Conservation (phyloP, 2,888 invertebrate species). For the Pimpla rufipes region DNA sequence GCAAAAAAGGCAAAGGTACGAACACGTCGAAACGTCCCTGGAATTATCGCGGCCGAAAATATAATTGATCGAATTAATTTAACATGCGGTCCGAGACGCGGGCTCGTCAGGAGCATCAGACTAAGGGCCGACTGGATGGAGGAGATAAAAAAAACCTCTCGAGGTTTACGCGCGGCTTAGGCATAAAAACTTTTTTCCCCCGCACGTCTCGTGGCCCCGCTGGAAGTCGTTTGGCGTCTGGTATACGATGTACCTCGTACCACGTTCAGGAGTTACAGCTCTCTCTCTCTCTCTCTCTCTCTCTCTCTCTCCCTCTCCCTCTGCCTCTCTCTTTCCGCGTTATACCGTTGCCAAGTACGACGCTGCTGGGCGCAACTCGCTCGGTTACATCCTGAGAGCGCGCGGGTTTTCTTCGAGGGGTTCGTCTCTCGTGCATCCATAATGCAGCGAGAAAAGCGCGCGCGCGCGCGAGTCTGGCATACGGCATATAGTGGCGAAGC, state of each 20-base stretch:
- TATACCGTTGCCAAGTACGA: slow-evolving; percentile 51
- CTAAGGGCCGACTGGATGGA: not conserved
- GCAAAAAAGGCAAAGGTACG: not conserved
- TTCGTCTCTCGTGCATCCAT: slow-evolving; percentile 74
- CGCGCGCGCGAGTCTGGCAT: slow-evolving; percentile 74
- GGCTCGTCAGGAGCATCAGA: not conserved
- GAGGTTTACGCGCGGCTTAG: not conserved
- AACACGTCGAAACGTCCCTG: not conserved
- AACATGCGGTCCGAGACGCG: not conserved
- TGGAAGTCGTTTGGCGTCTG: slow-evolving; percentile 34
- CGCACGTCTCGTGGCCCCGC: not conserved
- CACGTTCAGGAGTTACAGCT: slow-evolving; percentile 15
- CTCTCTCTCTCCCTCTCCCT: not conserved
- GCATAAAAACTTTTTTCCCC: slow-evolving; percentile 10
- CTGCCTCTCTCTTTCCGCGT: not conserved
- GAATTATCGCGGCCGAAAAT: not conserved
- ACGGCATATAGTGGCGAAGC: slow-evolving; percentile 45
- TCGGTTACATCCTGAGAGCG: slow-evolving; percentile 55
- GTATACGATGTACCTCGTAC: slow-evolving; percentile 13
- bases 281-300: slow-evolving; percentile 1
- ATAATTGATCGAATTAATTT: not conserved
- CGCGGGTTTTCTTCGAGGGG: slow-evolving; percentile 54
- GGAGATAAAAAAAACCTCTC: not conserved
- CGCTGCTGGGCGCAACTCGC: slow-evolving; percentile 41
- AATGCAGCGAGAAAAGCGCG: slow-evolving; percentile 74